Evolutionary conservation across 2,113 vertebrate species (phyloP).

Genomic region (Zingel zingel): DNA sequence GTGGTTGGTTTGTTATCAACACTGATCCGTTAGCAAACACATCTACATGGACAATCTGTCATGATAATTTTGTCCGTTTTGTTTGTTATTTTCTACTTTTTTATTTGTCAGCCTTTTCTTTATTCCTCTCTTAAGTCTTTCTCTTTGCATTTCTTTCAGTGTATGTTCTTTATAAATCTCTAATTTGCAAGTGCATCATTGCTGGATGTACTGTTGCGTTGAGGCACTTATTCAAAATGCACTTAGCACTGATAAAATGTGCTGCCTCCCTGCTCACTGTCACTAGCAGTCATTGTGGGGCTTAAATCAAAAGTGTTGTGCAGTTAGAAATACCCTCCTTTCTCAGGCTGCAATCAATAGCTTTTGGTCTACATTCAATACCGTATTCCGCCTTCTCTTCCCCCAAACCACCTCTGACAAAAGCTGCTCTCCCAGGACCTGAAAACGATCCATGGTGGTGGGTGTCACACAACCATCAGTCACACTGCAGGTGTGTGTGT

Average conservation of each 20-base stretch:
- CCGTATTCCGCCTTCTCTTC: slow-evolving; percentile 43
- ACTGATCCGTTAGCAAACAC: slow-evolving; percentile 39
- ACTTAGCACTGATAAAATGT: slow-evolving; percentile 44
- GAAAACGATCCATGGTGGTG: slow-evolving; percentile 26
- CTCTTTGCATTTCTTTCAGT: background rate
- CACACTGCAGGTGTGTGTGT: slow-evolving; percentile 22
- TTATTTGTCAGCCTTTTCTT: background rate
- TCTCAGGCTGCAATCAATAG: slow-evolving; percentile 56
- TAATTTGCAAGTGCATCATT: slow-evolving; percentile 10
- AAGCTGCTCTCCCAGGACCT: slow-evolving; percentile 35
- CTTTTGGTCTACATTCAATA: slow-evolving; percentile 31
- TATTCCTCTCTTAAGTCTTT: background rate
- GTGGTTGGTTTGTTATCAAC: slow-evolving; percentile 40
- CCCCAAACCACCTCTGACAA: slow-evolving; percentile 53
- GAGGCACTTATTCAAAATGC: slow-evolving; percentile 31
- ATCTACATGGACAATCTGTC: background rate
- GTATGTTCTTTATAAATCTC: background rate
- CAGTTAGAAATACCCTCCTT: slow-evolving; percentile 29
- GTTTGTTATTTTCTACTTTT: background rate
- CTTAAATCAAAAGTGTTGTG: slow-evolving; percentile 49
- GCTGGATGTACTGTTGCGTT: slow-evolving; percentile 11
- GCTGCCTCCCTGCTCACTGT: slow-evolving; percentile 31
- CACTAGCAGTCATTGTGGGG: slow-evolving; percentile 32
- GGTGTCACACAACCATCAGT: slow-evolving; percentile 43
- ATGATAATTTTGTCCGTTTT: background rate